Evolutionary conservation across 2,888 invertebrate genomes (phyloP).

Genomic region (Lycaena phlaeas): DNA sequence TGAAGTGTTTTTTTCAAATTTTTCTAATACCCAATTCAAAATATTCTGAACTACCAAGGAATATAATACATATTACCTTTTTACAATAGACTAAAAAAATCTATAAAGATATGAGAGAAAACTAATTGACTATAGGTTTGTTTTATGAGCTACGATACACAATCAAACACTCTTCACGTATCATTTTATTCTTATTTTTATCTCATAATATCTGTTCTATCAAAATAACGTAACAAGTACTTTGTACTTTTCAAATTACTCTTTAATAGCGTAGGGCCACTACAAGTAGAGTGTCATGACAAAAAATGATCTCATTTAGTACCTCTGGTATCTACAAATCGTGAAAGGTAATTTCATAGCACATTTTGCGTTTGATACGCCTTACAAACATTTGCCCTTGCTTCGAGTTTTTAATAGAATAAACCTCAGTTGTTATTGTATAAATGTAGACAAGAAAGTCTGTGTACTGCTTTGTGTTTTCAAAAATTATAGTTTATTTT

Average conservation of each 20-base stretch:
- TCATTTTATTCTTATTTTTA: neutral
- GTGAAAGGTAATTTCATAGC: conserved; percentile 69
- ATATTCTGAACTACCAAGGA: no score
- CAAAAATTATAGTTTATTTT: neutral
- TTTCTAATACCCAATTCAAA: no score
- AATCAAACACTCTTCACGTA: no score
- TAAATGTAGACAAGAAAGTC: neutral
- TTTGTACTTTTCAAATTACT: conserved; percentile 37
- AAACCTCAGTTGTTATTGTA: neutral
- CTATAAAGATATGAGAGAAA: no score
- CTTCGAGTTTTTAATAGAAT: neutral
- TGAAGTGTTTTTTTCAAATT: no score
- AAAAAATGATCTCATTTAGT: conserved; percentile 64
- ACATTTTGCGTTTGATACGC: conserved; percentile 62
- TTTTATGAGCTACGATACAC: no score
- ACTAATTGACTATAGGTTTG: no score
- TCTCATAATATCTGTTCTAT: neutral
- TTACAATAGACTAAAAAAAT: no score
- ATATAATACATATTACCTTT: no score
- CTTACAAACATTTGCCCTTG: conserved; percentile 56
- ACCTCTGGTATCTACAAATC: conserved; percentile 55
- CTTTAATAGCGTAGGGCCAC: conserved; percentile 36
- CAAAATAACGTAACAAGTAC: conserved; percentile 2
- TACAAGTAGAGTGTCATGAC: conserved; percentile 26
- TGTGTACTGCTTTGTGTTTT: neutral